phyloP scores from a whole-genome alignment of 2,888 invertebrate species.

The Dynastes hyllus region DNA sequence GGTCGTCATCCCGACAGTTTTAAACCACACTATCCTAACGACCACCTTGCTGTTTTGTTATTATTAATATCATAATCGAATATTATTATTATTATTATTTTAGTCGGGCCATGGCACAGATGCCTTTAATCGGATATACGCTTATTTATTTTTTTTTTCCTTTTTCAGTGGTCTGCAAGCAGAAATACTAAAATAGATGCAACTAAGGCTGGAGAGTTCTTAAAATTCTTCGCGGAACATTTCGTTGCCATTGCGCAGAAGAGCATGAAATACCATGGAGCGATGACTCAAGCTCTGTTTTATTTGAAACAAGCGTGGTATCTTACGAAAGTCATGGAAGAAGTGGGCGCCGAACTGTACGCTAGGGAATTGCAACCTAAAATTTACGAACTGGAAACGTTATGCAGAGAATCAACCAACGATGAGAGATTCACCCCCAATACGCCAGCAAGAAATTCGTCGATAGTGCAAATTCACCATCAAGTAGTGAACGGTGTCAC shows the following conservation, averaged over 20 bases:
- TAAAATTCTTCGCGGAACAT: conserved; percentile 82
- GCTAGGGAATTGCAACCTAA: conserved; percentile 74
- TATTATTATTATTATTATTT: no score
- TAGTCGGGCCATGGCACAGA: no score
- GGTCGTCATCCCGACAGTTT: no score
- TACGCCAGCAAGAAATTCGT: conserved; percentile 57
- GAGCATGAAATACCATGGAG: conserved; percentile 75
- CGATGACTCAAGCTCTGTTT: conserved; percentile 76
- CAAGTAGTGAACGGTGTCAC: conserved; percentile 27
- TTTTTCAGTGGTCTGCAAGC: conserved; percentile 36
- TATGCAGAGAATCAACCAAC: conserved; percentile 71
- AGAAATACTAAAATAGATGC: conserved; percentile 40
- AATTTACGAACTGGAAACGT: conserved; percentile 73
- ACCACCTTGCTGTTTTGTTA: no score
- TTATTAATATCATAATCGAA: no score
- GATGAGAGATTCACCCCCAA: conserved; percentile 59
- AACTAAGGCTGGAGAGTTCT: conserved; percentile 66
- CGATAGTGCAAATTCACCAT: conserved; percentile 48
- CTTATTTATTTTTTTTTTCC: neutral
- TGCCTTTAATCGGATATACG: no score
- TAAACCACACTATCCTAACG: no score
- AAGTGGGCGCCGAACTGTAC: conserved; percentile 73
- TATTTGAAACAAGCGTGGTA: conserved; percentile 83
- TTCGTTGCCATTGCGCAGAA: conserved; percentile 81
- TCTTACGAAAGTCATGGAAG: conserved; percentile 77